phyloP scores from a whole-genome alignment of 2,888 invertebrate species.

The Allolobophora icterica region DNA sequence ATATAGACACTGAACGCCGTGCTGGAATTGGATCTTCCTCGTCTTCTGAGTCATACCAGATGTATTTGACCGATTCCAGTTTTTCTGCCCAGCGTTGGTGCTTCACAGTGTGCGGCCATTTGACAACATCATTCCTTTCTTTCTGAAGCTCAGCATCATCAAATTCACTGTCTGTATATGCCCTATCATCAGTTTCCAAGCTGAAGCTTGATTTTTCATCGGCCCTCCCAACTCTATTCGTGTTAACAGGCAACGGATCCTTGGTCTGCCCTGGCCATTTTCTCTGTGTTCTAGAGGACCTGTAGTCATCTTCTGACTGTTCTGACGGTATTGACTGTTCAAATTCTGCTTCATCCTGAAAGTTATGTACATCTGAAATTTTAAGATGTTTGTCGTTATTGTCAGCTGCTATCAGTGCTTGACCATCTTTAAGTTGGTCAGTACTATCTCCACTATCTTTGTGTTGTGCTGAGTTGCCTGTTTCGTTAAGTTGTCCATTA shows the following conservation, averaged over 20 bases:
- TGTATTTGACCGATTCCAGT: constrained; percentile 28
- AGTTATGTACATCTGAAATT: background rate
- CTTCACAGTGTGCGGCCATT: background rate
- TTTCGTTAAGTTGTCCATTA: background rate
- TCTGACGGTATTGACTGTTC: background rate
- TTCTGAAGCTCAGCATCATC: background rate
- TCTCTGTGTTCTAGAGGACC: background rate
- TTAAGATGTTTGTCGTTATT: background rate
- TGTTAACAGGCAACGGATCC: background rate
- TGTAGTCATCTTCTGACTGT: background rate
- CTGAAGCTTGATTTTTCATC: background rate
- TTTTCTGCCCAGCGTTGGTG: constrained; percentile 34
- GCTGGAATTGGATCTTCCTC: background rate
- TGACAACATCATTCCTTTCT: background rate
- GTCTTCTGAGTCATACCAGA: constrained; percentile 23
- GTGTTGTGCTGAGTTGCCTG: background rate
- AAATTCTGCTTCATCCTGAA: background rate
- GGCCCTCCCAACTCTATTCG: background rate
- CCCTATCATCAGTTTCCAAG: background rate
- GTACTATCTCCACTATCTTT: background rate
- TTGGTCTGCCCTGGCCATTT: background rate
- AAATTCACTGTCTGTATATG: background rate
- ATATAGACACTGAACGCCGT: background rate
- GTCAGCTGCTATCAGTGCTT: background rate
- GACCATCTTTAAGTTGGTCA: background rate